Conservation (phyloP, 2,888 invertebrate genomes). For the Steinernema carpocapsae region DNA sequence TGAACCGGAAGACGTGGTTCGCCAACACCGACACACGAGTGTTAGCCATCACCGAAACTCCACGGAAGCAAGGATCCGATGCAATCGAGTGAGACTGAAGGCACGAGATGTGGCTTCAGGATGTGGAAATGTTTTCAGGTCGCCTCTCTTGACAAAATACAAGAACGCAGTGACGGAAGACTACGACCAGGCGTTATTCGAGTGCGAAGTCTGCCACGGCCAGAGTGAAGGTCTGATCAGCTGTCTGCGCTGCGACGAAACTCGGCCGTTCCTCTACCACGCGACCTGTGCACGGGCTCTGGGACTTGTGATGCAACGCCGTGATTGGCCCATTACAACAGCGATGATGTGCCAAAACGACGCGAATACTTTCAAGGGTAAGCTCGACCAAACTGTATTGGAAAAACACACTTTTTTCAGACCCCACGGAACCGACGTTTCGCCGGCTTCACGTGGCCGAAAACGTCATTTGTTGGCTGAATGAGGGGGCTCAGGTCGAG, state of each 20-base stretch:
- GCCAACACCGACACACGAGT: neutral
- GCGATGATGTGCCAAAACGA: constrained; percentile 70
- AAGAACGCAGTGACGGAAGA: neutral
- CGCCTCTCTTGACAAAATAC: neutral
- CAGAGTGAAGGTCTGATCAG: constrained; percentile 35
- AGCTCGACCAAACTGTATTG: neutral
- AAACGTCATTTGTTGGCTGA: constrained; percentile 18
- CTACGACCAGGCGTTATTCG: constrained; percentile 13
- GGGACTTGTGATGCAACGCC: constrained; percentile 72
- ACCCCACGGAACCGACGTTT: neutral
- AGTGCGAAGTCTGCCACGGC: constrained; percentile 48
- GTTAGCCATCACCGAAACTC: neutral
- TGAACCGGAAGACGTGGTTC: constrained; percentile 45
- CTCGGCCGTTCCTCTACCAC: constrained; percentile 68
- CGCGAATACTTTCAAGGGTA: constrained; percentile 34
- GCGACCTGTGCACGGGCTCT: constrained; percentile 75
- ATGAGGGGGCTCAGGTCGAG: neutral
- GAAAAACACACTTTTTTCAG: neutral
- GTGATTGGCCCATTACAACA: constrained; percentile 71
- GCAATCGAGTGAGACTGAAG: neutral
- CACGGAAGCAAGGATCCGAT: neutral
- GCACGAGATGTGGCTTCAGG: neutral
- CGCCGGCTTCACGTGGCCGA: neutral
- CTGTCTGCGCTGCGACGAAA: constrained; percentile 39
- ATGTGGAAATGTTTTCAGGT: neutral